Evolutionary conservation across 2,888 invertebrate species (phyloP).

Genomic region (Mamestra brassicae): DNA sequence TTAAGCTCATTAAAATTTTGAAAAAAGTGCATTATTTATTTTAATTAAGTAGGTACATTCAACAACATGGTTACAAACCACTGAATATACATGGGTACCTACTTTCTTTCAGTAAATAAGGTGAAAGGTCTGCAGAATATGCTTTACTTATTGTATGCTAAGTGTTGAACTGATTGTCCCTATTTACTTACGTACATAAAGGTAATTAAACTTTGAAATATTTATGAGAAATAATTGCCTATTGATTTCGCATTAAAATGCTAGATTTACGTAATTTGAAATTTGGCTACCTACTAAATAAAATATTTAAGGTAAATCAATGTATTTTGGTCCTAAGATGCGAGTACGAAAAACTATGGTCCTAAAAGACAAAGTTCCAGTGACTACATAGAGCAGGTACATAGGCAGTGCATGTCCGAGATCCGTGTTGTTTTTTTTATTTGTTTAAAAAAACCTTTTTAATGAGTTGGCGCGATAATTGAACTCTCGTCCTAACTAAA

Average conservation of each 20-base stretch:
- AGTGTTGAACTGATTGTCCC: conserved; percentile 67
- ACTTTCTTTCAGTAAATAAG: conserved; percentile 74
- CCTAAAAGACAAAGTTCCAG: neutral
- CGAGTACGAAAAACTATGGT: too few relatives aligned
- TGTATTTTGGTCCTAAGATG: too few relatives aligned
- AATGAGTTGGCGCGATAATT: conserved; percentile 1
- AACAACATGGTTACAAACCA: conserved; percentile 51
- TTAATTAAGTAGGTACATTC: conserved; percentile 10
- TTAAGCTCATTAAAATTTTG: neutral
- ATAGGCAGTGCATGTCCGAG: neutral
- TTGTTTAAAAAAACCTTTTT: neutral
- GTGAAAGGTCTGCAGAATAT: conserved; percentile 74
- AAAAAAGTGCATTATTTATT: conserved; percentile 7
- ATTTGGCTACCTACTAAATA: neutral
- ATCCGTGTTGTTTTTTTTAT: neutral
- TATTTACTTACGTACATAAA: conserved; percentile 62
- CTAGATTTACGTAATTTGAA: neutral
- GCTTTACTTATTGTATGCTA: conserved; percentile 72
- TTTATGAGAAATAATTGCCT: conserved; percentile 36
- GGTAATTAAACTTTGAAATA: conserved; percentile 45
- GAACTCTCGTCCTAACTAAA: conserved; percentile 52
- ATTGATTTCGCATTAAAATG: conserved; percentile 18
- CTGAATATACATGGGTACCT: conserved; percentile 60
- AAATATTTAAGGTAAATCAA: neutral
- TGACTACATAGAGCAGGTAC: too few relatives aligned